Evolutionary conservation across 1,140 invertebrate species (phyloP), one percentile per base, ranked within the genome.

Genomic region (Bombyx mandarina): DNA sequence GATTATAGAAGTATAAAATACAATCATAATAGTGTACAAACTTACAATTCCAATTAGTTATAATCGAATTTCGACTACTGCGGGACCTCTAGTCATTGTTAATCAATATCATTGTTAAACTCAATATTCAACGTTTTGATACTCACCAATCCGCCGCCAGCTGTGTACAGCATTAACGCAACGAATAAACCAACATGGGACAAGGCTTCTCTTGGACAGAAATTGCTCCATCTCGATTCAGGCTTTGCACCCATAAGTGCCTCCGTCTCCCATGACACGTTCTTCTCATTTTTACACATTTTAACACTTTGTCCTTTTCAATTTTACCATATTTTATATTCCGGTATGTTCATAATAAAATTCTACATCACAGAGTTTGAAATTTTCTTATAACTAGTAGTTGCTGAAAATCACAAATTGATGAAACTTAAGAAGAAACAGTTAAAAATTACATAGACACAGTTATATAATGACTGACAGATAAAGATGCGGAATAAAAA

Each of bases 101-200:
- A 18, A 18, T 18, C 12, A 18, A 18, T 18, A 18, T 18, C 12
- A 18, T 18, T 18, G 12, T 18, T 18, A 18, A 18, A 18, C 12
- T 18, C 12, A 35, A 58, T 48, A 56, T 57, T 22, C 9, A 54
- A 54, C 2, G 45, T 9, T 42, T 42, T 18, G 8, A n/a, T 57
- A 89, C 90, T 91, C 88, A 94, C 94, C 90, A 93, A 79, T 68
- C 93, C 94, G 57, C 94, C 94, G 49, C 92, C 89, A 43, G 89
- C 90, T 1, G 93, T 94, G 67, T 94, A 95, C 43, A 93, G 75
- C 89, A 93, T 93, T 9, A 95, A 83, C 0, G 92, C 90, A 12
- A 93, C 84, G 57, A 94, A 86, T 49, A 95, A 78, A 18, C 93
- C 93, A 18, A 93, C 81, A 65, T 94, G 93, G 56, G 93, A 91